A percentile compares a stretch with the other conserved stretches of the same genome.
Conservation (phyloP, 2,888 invertebrate species). For the Harmothoe impar region DNA sequence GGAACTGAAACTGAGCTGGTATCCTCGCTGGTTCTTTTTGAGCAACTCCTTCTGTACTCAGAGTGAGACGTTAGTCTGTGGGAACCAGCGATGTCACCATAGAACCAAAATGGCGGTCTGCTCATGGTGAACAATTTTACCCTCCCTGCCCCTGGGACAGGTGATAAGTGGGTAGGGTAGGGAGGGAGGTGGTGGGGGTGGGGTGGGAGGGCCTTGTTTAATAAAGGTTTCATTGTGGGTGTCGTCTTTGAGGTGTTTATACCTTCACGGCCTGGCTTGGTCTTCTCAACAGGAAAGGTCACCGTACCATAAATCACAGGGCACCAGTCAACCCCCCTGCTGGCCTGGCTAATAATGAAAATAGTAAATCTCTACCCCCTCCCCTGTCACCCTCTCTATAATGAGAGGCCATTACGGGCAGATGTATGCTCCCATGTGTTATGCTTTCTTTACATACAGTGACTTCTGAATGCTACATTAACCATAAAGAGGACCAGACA, state of each 20-base stretch:
- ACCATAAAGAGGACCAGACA: too few species aligned
- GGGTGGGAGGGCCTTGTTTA: not conserved
- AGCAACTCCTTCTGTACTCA: too few species aligned
- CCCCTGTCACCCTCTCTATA: not conserved
- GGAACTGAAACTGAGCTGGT: too few species aligned
- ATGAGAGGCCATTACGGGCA: too few species aligned
- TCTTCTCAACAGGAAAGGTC: constrained; percentile 6
- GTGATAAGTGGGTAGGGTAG: constrained; percentile 11
- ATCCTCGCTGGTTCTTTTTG: too few species aligned
- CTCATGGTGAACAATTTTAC: not conserved
- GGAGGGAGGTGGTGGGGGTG: not conserved
- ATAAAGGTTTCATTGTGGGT: constrained; percentile 45
- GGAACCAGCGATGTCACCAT: not conserved
- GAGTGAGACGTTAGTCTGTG: not conserved
- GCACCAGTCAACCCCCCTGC: not conserved
- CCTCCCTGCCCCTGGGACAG: not conserved
- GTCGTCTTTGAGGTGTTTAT: constrained; percentile 53
- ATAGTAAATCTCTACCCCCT: not conserved
- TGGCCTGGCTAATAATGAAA: constrained; percentile 27
- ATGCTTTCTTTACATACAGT: too few species aligned
- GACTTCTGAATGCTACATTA: too few species aligned
- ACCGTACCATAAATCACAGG: constrained; percentile 20
- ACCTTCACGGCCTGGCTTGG: not conserved
- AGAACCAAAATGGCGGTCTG: not conserved
- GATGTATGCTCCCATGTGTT: too few species aligned